These are phyloP conservation scores for Cygnus buccinator DNA, from an alignment of 2,113 vertebrate genomes.

Conservation along the genomic window DNA sequence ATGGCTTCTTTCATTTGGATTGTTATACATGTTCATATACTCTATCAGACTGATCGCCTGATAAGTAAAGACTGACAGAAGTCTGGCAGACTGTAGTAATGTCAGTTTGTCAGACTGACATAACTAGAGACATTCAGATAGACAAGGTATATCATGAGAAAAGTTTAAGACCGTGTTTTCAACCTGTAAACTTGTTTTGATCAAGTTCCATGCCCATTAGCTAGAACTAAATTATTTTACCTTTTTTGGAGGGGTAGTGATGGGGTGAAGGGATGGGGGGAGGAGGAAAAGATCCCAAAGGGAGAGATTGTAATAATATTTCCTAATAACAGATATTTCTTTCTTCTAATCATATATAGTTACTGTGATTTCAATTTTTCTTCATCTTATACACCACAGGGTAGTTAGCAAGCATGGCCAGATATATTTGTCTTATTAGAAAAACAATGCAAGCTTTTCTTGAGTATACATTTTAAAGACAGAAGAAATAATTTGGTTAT, in stretches of 20 bases:
- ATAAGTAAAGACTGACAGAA: background rate
- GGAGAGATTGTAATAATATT: background rate
- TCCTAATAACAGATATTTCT: background rate
- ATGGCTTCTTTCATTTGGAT: background rate
- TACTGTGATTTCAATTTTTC: background rate
- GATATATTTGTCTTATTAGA: background rate
- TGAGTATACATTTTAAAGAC: background rate
- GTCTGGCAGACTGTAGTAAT: background rate
- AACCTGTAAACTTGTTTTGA: background rate
- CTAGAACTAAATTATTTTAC: background rate
- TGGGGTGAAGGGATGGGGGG: too few species aligned
- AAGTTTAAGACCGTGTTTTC: background rate
- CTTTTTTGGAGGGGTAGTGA: too few species aligned
- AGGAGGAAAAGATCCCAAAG: background rate
- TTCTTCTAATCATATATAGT: background rate
- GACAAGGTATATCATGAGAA: background rate
- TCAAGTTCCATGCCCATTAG: background rate
- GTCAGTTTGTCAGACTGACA: background rate
- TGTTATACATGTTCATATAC: background rate
- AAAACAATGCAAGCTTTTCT: background rate
- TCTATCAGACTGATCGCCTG: background rate
- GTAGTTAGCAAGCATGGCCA: background rate
- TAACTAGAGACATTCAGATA: background rate
- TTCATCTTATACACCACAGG: background rate
- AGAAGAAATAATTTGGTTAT: background rate